A percentile compares a stretch with the other conserved stretches of the same genome.
These are phyloP conservation scores for Tachina fera DNA, from an alignment of 2,888 invertebrate genomes.

Conservation along the genomic window DNA sequence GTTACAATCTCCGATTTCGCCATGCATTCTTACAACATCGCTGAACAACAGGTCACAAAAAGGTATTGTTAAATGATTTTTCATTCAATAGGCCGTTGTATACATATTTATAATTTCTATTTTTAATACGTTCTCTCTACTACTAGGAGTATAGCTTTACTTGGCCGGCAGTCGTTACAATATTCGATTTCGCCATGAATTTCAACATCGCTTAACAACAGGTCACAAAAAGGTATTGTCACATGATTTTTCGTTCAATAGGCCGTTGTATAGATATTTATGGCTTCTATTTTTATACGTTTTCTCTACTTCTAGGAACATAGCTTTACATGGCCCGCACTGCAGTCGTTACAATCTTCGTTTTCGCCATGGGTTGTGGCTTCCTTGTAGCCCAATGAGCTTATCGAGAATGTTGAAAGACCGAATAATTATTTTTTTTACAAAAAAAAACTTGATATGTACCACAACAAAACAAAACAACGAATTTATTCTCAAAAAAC, in stretches of 20 bases:
- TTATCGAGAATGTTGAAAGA: constrained; percentile 59
- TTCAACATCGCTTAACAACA: too few relatives aligned
- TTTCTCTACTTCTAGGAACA: constrained; percentile 64
- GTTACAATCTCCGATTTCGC: constrained; percentile 83
- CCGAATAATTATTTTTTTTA: constrained; percentile 38
- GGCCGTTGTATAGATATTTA: too few relatives aligned
- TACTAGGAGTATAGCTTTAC: constrained; percentile 78
- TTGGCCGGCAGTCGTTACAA: constrained; percentile 83
- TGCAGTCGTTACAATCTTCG: constrained; percentile 83
- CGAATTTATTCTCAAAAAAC: constrained; percentile 74
- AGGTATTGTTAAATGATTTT: too few relatives aligned
- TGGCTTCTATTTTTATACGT: neutral
- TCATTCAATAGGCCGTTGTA: too few relatives aligned
- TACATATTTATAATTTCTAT: too few relatives aligned
- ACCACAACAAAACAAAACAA: constrained; percentile 70
- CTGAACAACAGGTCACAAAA: too few relatives aligned
- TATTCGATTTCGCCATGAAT: constrained; percentile 82
- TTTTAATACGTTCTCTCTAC: constrained; percentile 27
- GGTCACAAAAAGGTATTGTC: too few relatives aligned
- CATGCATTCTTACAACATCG: constrained; percentile 72
- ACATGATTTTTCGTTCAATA: too few relatives aligned
- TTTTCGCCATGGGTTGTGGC: constrained; percentile 83
- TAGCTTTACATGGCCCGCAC: constrained; percentile 83
- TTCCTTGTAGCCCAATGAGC: constrained; percentile 83
- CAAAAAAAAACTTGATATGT: constrained; percentile 37